Evolutionary conservation across 2,888 invertebrate genomes (phyloP).

Genomic region (Listrodromus nycthemerus): DNA sequence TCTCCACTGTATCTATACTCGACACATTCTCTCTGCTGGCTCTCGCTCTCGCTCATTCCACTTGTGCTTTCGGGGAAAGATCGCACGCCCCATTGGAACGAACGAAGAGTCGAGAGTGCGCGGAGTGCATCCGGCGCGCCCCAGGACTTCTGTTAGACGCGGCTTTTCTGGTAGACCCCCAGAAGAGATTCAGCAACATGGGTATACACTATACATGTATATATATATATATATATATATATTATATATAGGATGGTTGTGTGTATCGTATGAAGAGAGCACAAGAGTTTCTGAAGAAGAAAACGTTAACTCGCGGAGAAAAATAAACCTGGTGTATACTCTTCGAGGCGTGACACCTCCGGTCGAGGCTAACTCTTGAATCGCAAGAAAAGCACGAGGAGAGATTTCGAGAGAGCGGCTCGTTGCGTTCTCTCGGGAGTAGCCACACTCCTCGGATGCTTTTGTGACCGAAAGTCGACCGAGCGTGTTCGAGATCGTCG

Average conservation of each 20-base stretch:
- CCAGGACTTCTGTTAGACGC: conserved; percentile 34
- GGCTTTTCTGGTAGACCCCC: conserved; percentile 39
- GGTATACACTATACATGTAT: neutral
- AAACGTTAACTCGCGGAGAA: conserved; percentile 37
- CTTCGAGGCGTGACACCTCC: conserved; percentile 40
- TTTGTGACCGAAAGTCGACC: conserved; percentile 64
- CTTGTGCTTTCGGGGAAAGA: conserved; percentile 45
- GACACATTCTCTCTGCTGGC: conserved; percentile 9
- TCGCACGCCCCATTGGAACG: conserved; percentile 57
- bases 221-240: too few species aligned
- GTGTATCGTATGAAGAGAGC: neutral
- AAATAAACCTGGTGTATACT: conserved; percentile 42
- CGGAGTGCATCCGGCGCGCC: conserved; percentile 28
- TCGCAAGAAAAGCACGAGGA: conserved; percentile 12
- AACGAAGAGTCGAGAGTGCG: conserved; percentile 38
- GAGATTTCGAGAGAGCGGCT: conserved; percentile 5
- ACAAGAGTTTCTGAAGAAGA: neutral
- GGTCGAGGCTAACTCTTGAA: conserved; percentile 36
- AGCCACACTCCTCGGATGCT: conserved; percentile 30
- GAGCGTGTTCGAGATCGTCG: conserved; percentile 57
- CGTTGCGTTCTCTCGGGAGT: conserved; percentile 58
- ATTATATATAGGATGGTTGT: neutral
- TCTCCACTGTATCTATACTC: conserved; percentile 52
- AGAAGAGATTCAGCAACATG: conserved; percentile 5
- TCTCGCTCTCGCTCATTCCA: conserved; percentile 22